These are phyloP conservation scores for Calyptommatus sinebrachiatus DNA, from an alignment of 2,113 vertebrate species.

Conservation along the genomic window DNA sequence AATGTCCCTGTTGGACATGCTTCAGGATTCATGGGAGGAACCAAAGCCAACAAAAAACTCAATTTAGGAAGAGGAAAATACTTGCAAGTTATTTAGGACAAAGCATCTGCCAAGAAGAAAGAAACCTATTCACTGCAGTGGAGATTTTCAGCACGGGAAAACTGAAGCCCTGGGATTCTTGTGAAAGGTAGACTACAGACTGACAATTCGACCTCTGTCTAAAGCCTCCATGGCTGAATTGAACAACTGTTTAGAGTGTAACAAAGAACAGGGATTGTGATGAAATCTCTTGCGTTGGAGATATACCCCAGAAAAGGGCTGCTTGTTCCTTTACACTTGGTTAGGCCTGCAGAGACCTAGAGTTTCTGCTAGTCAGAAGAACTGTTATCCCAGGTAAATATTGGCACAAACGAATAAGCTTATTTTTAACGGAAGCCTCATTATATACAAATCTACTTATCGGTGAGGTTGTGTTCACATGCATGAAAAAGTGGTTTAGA, in stretches of 20 bases:
- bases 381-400: conserved; percentile 1
- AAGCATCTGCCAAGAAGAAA: conserved; percentile 53
- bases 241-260: conserved; percentile 24
- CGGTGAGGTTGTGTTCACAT: too few species aligned
- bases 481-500: too few species aligned
- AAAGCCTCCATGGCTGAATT: conserved; percentile 16
- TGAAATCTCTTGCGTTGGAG: neutral
- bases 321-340: neutral
- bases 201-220: conserved; percentile 47
- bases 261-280: conserved; percentile 9
- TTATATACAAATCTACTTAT: neutral
- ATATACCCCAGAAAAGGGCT: neutral
- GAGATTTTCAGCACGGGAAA: conserved; percentile 39
- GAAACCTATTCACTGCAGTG: conserved; percentile 42
- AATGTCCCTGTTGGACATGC: neutral
- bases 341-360: neutral
- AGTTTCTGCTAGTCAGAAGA: neutral
- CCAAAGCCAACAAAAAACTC: neutral
- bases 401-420: neutral
- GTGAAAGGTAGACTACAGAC: conserved; percentile 22
- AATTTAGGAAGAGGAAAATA: neutral
- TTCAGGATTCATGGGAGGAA: neutral
- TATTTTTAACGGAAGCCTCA: neutral
- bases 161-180: conserved; percentile 32
- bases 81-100: neutral